These are phyloP conservation scores for Rhodinocichla rosea DNA, from an alignment of 2,113 vertebrate genomes.

Conservation along the genomic window DNA sequence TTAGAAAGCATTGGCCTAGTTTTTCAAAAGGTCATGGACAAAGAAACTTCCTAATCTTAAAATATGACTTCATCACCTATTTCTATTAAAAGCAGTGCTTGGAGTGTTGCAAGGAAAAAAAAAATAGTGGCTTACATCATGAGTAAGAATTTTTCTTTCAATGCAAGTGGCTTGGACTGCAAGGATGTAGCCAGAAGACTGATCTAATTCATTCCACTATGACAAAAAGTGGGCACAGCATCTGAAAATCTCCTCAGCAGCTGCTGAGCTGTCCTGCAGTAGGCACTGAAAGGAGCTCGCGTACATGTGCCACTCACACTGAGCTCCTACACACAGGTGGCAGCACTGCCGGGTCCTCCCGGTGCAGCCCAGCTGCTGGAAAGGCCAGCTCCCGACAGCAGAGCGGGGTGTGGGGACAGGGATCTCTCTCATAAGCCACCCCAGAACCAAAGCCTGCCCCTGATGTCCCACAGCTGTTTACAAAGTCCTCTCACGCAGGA, in stretches of 20 bases:
- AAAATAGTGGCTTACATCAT: not conserved
- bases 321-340: not conserved
- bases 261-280: not conserved
- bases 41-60: not conserved
- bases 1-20: not conserved
- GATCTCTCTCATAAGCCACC: accelerated
- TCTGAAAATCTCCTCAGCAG: accelerated
- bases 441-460: not conserved
- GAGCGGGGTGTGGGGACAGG: accelerated
- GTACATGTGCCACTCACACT: accelerated
- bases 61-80: not conserved
- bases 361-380: accelerated
- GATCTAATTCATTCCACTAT: not conserved
- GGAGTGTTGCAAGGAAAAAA: not conserved
- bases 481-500: not conserved
- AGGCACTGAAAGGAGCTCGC: not conserved
- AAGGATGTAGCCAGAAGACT: not conserved
- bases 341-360: not conserved
- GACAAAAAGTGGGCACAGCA: not conserved
- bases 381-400: not conserved
- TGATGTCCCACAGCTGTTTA: not conserved
- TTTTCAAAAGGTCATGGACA: not conserved
- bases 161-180: not conserved
- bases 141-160: not conserved
- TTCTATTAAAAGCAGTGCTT: not conserved